A percentile compares a stretch with the other conserved stretches of the same genome.
These are phyloP conservation scores for Zaprionus lachaisei DNA, from an alignment of 1,140 invertebrate species.

Conservation along the genomic window DNA sequence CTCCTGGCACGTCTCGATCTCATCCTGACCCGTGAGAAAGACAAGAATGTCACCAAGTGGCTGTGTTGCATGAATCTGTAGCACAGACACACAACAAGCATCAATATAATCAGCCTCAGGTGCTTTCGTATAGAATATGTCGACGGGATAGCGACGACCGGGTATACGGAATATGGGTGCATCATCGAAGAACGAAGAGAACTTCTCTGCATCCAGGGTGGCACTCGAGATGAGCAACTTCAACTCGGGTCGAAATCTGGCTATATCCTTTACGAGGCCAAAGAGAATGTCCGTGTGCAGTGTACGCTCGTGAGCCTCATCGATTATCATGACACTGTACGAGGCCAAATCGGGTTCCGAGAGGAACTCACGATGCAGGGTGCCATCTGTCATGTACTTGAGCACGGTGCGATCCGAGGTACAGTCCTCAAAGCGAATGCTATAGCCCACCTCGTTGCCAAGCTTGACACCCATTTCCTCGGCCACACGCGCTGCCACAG, in stretches of 20 bases:
- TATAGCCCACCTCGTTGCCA: slow-evolving; percentile 99
- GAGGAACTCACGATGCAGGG: slow-evolving; percentile 97
- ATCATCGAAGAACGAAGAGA: slow-evolving; percentile 99
- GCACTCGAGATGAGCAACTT: slow-evolving; percentile 99
- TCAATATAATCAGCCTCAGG: slow-evolving; percentile 99
- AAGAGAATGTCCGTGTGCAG: slow-evolving; percentile 99
- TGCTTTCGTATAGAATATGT: slow-evolving; percentile 99
- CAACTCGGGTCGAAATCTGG: slow-evolving; percentile 95
- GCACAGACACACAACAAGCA: slow-evolving; percentile 96
- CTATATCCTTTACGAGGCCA: slow-evolving; percentile 98
- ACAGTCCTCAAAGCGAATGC: slow-evolving; percentile 99
- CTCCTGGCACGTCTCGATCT: slow-evolving; percentile 98
- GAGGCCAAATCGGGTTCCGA: slow-evolving; percentile 97
- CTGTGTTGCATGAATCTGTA: slow-evolving; percentile 97
- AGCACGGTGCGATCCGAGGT: slow-evolving; percentile 97
- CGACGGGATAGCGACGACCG: slow-evolving; percentile 90
- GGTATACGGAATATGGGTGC: slow-evolving; percentile 99
- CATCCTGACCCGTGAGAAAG: slow-evolving; percentile 97
- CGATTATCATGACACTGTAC: slow-evolving; percentile 99
- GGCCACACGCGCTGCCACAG: slow-evolving; percentile 98
- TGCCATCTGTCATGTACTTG: slow-evolving; percentile 99
- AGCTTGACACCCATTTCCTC: slow-evolving; percentile 99
- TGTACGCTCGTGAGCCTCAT: slow-evolving; percentile 99
- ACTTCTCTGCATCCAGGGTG: slow-evolving; percentile 98
- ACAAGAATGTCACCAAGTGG: slow-evolving; percentile 95